phyloP scores from a whole-genome alignment of 2,113 vertebrate species.

The human (Homo sapiens) region DNA sequence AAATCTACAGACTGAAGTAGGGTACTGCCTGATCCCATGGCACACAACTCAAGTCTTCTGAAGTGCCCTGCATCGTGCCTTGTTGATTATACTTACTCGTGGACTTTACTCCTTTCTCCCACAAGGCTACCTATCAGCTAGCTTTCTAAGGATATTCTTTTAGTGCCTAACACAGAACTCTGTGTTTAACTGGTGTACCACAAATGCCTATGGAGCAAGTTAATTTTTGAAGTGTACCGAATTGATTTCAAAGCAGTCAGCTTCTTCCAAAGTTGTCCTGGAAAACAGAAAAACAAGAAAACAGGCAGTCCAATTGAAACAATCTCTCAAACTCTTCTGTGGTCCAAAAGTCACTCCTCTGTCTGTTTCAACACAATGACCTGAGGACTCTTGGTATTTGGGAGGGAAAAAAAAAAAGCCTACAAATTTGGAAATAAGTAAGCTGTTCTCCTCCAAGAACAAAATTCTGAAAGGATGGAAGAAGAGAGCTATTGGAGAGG shows the following conservation, averaged over 20 bases:
- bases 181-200: background rate
- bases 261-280: background rate
- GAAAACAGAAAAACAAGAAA: background rate
- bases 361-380: background rate
- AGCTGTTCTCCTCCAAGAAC: background rate
- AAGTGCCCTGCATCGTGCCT: background rate
- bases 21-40: background rate
- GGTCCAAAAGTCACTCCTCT: background rate
- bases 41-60: background rate
- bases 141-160: conserved; percentile 15
- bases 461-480: background rate
- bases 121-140: background rate
- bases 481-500: background rate
- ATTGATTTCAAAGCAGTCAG: background rate
- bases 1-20: background rate
- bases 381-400: background rate
- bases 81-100: background rate
- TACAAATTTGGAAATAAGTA: background rate
- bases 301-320: background rate
- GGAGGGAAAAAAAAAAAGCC: background rate
- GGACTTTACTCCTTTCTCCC: background rate
- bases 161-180: background rate
- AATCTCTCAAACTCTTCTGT: background rate
- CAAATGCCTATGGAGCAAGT: background rate
- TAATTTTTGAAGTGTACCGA: background rate